Evolutionary conservation across 2,113 vertebrate species (phyloP).

Genomic region (Lycaon pictus): DNA sequence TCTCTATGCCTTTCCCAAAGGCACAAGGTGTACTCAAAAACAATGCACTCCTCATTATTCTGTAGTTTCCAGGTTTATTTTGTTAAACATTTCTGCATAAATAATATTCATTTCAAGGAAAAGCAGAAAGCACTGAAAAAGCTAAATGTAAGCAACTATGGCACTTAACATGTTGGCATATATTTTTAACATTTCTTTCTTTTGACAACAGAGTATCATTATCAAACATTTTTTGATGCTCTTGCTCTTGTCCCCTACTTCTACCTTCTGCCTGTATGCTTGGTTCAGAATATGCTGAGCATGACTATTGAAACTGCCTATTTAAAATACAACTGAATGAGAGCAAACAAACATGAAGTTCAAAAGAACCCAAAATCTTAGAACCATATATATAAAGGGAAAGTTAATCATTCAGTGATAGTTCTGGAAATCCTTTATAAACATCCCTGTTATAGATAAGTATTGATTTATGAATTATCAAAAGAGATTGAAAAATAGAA

Average conservation of each 20-base stretch:
- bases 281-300: neutral
- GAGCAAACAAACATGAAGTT: conserved; percentile 18
- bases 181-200: neutral
- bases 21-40: neutral
- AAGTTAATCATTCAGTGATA: conserved; percentile 16
- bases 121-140: neutral
- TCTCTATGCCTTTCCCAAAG: neutral
- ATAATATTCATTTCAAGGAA: neutral
- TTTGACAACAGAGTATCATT: conserved; percentile 20
- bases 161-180: neutral
- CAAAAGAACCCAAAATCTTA: neutral
- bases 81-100: neutral
- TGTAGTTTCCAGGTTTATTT: neutral
- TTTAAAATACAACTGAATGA: neutral
- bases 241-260: neutral
- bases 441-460: neutral
- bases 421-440: conserved; percentile 45
- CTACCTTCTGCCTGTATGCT: neutral
- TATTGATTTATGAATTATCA: conserved; percentile 28
- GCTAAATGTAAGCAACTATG: neutral
- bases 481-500: neutral
- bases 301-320: neutral
- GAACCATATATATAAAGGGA: neutral
- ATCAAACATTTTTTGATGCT: neutral
- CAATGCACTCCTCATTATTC: neutral